Percentiles rank a stretch among this genome's conserved stretches.
phyloP scores from a whole-genome alignment of 1,140 invertebrate species.

The Drosophila nigrodunni region DNA sequence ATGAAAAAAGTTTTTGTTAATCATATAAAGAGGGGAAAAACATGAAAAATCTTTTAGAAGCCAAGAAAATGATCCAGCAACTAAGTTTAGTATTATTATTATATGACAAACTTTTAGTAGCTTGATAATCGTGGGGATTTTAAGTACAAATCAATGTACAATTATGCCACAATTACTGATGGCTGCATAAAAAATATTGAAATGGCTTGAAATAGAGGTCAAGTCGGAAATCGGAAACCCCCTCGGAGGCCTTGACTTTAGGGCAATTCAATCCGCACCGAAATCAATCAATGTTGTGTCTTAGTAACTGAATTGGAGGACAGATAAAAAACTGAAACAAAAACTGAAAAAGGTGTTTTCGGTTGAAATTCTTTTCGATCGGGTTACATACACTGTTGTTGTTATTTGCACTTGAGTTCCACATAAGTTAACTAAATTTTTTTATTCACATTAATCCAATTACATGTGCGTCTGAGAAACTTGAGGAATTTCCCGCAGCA shows the following conservation, averaged over 20 bases:
- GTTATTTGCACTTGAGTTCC: slow-evolving; percentile 18
- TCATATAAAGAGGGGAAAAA: slow-evolving; percentile 6
- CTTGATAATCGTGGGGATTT: not conserved
- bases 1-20: slow-evolving; percentile 12
- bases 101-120: not conserved
- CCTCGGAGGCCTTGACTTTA: slow-evolving; percentile 64
- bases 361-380: slow-evolving; percentile 16
- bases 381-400: slow-evolving; percentile 25
- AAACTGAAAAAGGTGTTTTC: slow-evolving; percentile 4
- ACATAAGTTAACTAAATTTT: slow-evolving; percentile 7
- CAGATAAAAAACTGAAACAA: not conserved
- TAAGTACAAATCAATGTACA: not conserved
- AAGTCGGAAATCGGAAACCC: slow-evolving; percentile 48
- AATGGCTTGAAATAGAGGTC: slow-evolving; percentile 50
- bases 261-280: slow-evolving; percentile 41
- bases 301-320: slow-evolving; percentile 16
- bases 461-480: slow-evolving; percentile 11
- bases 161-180: not conserved
- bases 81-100: not conserved
- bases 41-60: slow-evolving; percentile 8
- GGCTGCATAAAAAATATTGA: not conserved
- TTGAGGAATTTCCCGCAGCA: not conserved
- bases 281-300: slow-evolving; percentile 57
- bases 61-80: not conserved
- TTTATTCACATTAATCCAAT: slow-evolving; percentile 19